Percentiles rank a stretch among this genome's conserved stretches.
Evolutionary conservation across 2,888 invertebrate species (phyloP).

Genomic region (Geotrupes spiniger): DNA sequence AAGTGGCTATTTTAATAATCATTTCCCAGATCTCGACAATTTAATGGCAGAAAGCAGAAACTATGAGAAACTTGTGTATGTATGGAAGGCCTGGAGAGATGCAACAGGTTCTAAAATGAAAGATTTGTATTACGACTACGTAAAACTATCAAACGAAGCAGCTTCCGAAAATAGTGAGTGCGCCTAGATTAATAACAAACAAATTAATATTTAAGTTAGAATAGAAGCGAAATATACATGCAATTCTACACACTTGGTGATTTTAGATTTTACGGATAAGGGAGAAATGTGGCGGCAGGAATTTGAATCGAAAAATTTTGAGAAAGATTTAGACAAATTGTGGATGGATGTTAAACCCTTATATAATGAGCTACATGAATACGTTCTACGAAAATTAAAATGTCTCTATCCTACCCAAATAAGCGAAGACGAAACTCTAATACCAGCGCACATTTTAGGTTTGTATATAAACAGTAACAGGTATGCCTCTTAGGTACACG

Average conservation of each 20-base stretch:
- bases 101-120: slow-evolving; percentile 61
- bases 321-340: slow-evolving; percentile 43
- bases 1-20: no score
- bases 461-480: no score
- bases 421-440: slow-evolving; percentile 51
- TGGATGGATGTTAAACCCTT: slow-evolving; percentile 62
- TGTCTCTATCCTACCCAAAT: slow-evolving; percentile 52
- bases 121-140: slow-evolving; percentile 59
- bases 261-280: slow-evolving; percentile 50
- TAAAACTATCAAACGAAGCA: slow-evolving; percentile 61
- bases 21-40: slow-evolving; percentile 43
- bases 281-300: slow-evolving; percentile 53
- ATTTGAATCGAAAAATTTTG: slow-evolving; percentile 52
- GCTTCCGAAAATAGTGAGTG: slow-evolving; percentile 52
- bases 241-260: not conserved
- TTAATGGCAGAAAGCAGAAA: slow-evolving; percentile 52
- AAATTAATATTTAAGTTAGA: no score
- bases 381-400: slow-evolving; percentile 58
- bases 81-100: slow-evolving; percentile 66
- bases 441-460: slow-evolving; percentile 71
- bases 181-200: not conserved
- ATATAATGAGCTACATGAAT: slow-evolving; percentile 62
- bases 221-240: no score
- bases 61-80: slow-evolving; percentile 60
- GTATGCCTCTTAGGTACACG: no score